Percentiles rank a stretch among this genome's conserved stretches.
Conservation (phyloP, 1,140 invertebrate species). For the Anoplophora glabripennis region DNA sequence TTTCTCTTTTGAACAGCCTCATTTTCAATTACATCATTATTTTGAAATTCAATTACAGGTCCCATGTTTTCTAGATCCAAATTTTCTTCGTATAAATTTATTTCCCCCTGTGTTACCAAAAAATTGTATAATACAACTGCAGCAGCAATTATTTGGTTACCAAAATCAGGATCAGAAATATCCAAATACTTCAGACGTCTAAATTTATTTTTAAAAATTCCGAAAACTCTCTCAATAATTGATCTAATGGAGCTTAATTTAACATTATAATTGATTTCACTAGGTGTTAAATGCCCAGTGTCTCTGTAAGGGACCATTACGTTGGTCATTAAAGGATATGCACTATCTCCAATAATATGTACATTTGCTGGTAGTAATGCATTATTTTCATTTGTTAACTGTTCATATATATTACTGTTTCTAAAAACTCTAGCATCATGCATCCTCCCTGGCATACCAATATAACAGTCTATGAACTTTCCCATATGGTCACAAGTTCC, state of each 20-base stretch:
- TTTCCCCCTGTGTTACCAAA: neutral
- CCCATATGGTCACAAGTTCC: neutral
- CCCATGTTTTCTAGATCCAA: too few relatives aligned
- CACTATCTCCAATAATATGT: slow-evolving; percentile 14
- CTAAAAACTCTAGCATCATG: slow-evolving; percentile 21
- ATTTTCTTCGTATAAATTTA: neutral
- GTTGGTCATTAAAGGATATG: slow-evolving; percentile 17
- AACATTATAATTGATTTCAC: slow-evolving; percentile 9
- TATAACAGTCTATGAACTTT: neutral
- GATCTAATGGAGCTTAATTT: slow-evolving; percentile 7
- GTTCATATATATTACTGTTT: slow-evolving; percentile 6
- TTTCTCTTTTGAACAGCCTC: too few relatives aligned
- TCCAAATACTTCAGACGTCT: slow-evolving; percentile 1
- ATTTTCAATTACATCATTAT: too few relatives aligned
- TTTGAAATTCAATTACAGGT: too few relatives aligned
- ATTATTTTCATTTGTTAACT: slow-evolving; percentile 7
- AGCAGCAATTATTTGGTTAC: neutral
- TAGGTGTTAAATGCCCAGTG: slow-evolving; percentile 15
- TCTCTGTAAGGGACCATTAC: slow-evolving; percentile 15
- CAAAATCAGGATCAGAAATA: neutral
- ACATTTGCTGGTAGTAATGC: neutral
- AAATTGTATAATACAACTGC: neutral
- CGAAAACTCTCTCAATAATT: neutral
- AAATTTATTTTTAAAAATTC: neutral
- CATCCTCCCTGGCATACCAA: slow-evolving; percentile 17